Evolutionary conservation across 2,797 vertebrate genomes (phyloP).

Genomic region (Arnoldichthys spilopterus): DNA sequence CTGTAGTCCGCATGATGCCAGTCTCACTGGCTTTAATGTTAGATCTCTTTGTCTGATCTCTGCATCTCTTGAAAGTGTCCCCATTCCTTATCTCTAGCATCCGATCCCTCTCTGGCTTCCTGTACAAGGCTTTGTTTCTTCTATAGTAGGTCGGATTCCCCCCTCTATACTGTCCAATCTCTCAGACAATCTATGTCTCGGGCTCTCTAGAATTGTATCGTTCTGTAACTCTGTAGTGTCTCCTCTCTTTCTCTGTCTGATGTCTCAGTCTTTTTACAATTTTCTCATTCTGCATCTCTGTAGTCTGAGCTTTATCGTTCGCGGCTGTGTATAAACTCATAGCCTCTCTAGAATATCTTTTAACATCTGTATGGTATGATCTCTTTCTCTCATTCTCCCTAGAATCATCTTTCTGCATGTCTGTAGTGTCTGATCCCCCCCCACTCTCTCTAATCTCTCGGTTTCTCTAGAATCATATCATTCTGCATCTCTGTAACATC

Average conservation of each 20-base stretch:
- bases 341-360: no score
- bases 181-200: no score
- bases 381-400: no score
- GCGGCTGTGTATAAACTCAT: no score
- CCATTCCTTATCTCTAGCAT: not conserved
- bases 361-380: no score
- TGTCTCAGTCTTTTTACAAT: no score
- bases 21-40: not conserved
- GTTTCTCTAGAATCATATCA: not conserved
- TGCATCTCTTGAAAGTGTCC: not conserved
- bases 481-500: not conserved
- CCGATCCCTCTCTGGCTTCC: not conserved
- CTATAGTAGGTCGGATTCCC: not conserved
- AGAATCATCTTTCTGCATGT: no score
- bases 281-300: no score
- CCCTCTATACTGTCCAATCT: constrained; percentile 1
- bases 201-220: not conserved
- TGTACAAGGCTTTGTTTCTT: not conserved
- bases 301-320: no score
- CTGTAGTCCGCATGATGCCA: not conserved
- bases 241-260: no score
- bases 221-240: constrained; percentile 9
- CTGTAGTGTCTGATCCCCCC: no score
- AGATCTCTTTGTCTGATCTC: not conserved
- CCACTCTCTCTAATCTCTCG: no score